Base-by-base conservation (phyloP, 2,888 invertebrate genomes). In the Aleiodes alternator region DNA sequence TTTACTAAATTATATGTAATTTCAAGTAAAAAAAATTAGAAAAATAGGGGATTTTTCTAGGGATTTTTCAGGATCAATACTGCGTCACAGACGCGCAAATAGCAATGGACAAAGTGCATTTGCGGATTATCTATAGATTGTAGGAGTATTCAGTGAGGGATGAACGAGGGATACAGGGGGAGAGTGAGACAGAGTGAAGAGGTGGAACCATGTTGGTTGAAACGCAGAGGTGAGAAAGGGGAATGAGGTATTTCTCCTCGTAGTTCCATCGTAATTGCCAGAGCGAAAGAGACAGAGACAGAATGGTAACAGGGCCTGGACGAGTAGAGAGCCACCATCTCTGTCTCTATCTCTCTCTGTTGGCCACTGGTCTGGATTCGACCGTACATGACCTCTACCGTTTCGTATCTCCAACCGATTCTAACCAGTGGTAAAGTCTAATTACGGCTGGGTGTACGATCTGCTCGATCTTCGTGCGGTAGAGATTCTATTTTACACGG, bases 221-320 rank as follows among this genome's bases (percentile, higher is more conserved):
- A 71, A 53, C 73, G 78, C 73, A 78, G 78, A 79, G 78, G 75
- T 77, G 75, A 78, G 77, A 76, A 80, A 80, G 79, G 80, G 71
- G 78, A 34, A 74, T 43, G 64, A 48, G 64, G 64, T 14, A 64
- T 64, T 48, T 61, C 69, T 61, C 69, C 38, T 69, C 55, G 57
- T 73, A 69, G 79, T 78, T 78, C 80, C 77, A 73, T 82, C 78
- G 81, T 84, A 85, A 85, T 84, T 85, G 84, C 83, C 70, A 76
- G 76, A 80, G 59, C 23, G 81, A 84, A 81, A 79, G 79, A 59
- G 81, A 84, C 81, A 79, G 79, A 59, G 59, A 59, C 48, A 64
- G 23, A 14, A 14, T 29, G 12, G 14, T 23, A 43, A n/a, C 16
- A 3, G 23, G 23, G 23, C 1, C 23, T 77, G 82, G 80, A 73